Evolutionary conservation across 1,140 invertebrate genomes (phyloP), one percentile per base, ranked within the genome.

Genomic region (Branchinecta lindahli): DNA sequence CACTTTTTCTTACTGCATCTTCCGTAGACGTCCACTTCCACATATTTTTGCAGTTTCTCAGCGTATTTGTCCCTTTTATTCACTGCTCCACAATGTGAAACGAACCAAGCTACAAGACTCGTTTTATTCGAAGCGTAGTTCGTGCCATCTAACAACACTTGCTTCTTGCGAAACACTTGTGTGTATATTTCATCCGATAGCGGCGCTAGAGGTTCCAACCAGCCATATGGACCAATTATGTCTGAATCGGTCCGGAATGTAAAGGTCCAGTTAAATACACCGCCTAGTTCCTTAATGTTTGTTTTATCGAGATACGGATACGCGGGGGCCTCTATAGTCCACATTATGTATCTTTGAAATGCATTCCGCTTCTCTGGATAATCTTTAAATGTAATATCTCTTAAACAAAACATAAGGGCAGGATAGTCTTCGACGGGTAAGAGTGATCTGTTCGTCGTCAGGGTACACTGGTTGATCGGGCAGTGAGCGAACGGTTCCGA

Each of bases 1-100:
- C 72, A 71, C 20, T 21, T 52, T 44, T 67, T 21, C 12, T 73
- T 70, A 5, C 74, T 73, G 72, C 83, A 84, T 0, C 70, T 72
- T 9, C 83, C 83, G 71, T 79, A 84, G 47, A 81, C 78, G 73
- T 84, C 83, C n/a, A 84, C 79, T 15, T 74, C 67, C 8, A 84
- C 79, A 70, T 78, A 77, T 52, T 79, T 75, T 8, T 75, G 66
- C 8, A 83, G 73, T 69, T 81, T 74, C 66, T 74, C 71, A 5
- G 76, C 79, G 71, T 80, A 83, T 15, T 74, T 66, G 66, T 78
- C 74, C 3, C 73, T 67, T 61, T 75, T 70, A 8, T 76, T 70
- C 9, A 73, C 66, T n/a, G 73, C 69, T 8, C 74, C 66, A 45
- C 77, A 78, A 52, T 78, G 76, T n/a, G 76, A 76, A 10, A 65